Evolutionary conservation across 2,797 vertebrate genomes (phyloP).

Genomic region (Pipistrellus pipistrellus): DNA sequence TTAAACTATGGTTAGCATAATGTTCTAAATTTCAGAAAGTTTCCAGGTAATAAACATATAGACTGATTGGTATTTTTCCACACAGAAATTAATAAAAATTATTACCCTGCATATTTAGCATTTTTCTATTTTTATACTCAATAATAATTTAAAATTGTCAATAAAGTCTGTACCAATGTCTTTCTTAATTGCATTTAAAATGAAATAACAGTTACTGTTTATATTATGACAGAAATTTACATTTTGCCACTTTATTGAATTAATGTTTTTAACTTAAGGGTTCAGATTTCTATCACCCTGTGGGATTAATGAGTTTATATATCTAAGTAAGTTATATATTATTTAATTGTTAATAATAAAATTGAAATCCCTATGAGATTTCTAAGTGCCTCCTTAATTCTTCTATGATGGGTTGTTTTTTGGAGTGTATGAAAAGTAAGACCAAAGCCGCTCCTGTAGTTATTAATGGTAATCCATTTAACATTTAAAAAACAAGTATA

Average conservation of each 20-base stretch:
- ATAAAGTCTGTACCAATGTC: slow-evolving; percentile 19
- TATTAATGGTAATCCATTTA: slow-evolving; percentile 14
- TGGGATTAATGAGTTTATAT: slow-evolving; percentile 35
- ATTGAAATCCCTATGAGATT: slow-evolving; percentile 1
- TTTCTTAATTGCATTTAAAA: slow-evolving; percentile 73
- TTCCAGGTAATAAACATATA: slow-evolving; percentile 27
- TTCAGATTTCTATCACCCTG: not conserved
- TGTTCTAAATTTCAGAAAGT: slow-evolving; percentile 53
- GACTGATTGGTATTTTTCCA: slow-evolving; percentile 13
- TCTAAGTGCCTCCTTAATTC: slow-evolving; percentile 36
- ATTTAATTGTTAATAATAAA: slow-evolving; percentile 43
- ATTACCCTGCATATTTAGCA: not conserved
- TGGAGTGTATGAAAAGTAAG: slow-evolving; percentile 14
- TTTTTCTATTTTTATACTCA: not conserved
- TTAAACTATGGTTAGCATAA: not conserved
- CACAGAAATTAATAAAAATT: slow-evolving; percentile 9
- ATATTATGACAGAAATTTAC: slow-evolving; percentile 27
- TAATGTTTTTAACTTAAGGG: slow-evolving; percentile 36
- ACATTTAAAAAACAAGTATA: not conserved
- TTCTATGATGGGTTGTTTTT: slow-evolving; percentile 21
- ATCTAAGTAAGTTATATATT: not conserved
- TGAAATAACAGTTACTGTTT: slow-evolving; percentile 58
- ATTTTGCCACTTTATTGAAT: slow-evolving; percentile 43
- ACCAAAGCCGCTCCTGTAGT: not conserved
- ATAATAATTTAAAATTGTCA: slow-evolving; percentile 52